phyloP scores from a whole-genome alignment of 2,797 vertebrate species.

The Botia almorhae region DNA sequence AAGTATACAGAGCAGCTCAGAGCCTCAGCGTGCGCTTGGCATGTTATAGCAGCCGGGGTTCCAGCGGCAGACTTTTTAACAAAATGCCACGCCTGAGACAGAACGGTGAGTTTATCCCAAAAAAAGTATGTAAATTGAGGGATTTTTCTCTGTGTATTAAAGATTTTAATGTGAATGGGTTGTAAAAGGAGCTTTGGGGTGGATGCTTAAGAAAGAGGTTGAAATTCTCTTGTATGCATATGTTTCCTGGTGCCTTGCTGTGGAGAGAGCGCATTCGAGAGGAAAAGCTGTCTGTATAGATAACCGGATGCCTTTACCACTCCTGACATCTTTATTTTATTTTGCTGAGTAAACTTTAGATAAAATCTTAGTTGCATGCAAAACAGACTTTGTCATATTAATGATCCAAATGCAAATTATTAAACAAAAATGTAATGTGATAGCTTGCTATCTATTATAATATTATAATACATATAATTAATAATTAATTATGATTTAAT shows the following conservation, averaged over 20 bases:
- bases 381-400: constrained; percentile 43
- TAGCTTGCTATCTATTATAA: too few species aligned
- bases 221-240: constrained; percentile 63
- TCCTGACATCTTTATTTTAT: constrained; percentile 51
- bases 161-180: constrained; percentile 64
- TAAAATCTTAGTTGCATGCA: constrained; percentile 59
- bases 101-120: constrained; percentile 67
- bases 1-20: constrained; percentile 62
- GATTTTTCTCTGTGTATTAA: constrained; percentile 59
- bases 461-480: too few species aligned
- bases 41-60: constrained; percentile 15
- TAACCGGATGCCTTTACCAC: constrained; percentile 60
- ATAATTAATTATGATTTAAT: too few species aligned
- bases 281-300: constrained; percentile 64
- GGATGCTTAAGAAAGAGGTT: constrained; percentile 60
- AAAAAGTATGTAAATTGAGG: constrained; percentile 64
- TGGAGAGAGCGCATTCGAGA: constrained; percentile 68
- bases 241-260: constrained; percentile 62
- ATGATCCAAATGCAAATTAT: too few species aligned
- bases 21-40: constrained; percentile 52
- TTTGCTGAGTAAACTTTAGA: constrained; percentile 70
- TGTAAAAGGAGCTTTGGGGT: constrained; percentile 69
- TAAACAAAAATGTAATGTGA: too few species aligned
- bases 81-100: constrained; percentile 36
- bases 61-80: constrained; percentile 48